Evolutionary conservation across 2,113 vertebrate species (phyloP).

Genomic region (Perca fluviatilis): DNA sequence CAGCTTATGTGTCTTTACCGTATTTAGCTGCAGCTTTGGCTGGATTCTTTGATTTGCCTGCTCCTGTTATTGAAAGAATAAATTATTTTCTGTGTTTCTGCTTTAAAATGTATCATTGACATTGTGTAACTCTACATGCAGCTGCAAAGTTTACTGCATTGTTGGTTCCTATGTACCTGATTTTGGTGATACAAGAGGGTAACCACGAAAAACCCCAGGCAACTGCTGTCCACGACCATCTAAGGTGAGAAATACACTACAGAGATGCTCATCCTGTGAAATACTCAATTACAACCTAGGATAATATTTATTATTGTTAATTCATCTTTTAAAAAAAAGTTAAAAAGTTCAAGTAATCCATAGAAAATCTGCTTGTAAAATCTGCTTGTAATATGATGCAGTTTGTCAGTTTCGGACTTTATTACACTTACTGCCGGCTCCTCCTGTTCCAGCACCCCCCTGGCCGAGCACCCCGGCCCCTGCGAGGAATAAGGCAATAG

Average conservation of each 20-base stretch:
- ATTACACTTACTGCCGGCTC: conserved; percentile 58
- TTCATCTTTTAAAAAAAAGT: not conserved
- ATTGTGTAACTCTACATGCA: not conserved
- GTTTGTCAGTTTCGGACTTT: conserved; percentile 6
- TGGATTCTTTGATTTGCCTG: conserved; percentile 77
- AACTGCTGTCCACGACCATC: conserved; percentile 76
- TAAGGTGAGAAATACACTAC: conserved; percentile 48
- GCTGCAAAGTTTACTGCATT: not conserved
- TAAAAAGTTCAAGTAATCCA: not conserved
- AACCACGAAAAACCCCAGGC: conserved; percentile 80
- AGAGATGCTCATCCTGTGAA: not conserved
- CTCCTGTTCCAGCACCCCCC: conserved; percentile 70
- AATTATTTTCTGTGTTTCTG: not conserved
- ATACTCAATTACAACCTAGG: not conserved
- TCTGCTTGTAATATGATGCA: not conserved
- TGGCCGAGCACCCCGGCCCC: conserved; percentile 75
- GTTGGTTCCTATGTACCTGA: conserved; percentile 63
- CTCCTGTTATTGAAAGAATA: conserved; percentile 51
- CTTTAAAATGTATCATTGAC: not conserved
- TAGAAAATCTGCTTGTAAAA: not conserved
- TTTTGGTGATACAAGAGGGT: conserved; percentile 81
- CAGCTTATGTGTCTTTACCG: conserved; percentile 50
- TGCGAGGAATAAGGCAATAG: conserved; percentile 16
- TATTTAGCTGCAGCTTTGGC: conserved; percentile 80
- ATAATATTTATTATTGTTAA: not conserved